phyloP scores from a whole-genome alignment of 2,888 invertebrate genomes.

The Nephrotoma appendiculata region DNA sequence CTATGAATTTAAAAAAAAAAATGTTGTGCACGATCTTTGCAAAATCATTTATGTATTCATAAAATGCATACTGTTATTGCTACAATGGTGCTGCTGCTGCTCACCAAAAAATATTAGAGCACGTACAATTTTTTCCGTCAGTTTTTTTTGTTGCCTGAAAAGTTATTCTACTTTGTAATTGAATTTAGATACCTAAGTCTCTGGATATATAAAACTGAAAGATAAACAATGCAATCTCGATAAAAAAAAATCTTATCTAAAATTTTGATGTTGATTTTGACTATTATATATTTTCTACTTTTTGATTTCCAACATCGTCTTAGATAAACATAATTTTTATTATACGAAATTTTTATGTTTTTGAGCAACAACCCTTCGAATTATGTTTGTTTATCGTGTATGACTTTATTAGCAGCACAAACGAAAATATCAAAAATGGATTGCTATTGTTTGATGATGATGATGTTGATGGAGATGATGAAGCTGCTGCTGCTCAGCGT shows the following conservation, averaged over 20 bases:
- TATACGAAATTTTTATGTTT: background rate
- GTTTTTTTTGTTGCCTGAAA: background rate
- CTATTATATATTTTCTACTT: background rate
- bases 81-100: background rate
- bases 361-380: background rate
- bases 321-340: background rate
- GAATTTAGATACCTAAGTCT: background rate
- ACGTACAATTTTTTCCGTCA: background rate
- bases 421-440: background rate
- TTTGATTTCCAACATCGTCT: background rate
- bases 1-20: background rate
- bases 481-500: background rate
- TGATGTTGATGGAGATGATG: background rate
- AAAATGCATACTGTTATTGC: no score
- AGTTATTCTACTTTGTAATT: background rate
- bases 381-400: background rate
- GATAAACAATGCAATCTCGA: background rate
- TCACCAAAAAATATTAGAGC: background rate
- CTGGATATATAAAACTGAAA: background rate
- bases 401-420: background rate
- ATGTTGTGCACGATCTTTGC: no score
- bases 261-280: background rate
- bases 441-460: background rate
- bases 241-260: background rate
- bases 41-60: no score